Evolutionary conservation across 2,888 invertebrate genomes (phyloP), one percentile per base, ranked within the genome.

Genomic region (Nomada ruficornis): DNA sequence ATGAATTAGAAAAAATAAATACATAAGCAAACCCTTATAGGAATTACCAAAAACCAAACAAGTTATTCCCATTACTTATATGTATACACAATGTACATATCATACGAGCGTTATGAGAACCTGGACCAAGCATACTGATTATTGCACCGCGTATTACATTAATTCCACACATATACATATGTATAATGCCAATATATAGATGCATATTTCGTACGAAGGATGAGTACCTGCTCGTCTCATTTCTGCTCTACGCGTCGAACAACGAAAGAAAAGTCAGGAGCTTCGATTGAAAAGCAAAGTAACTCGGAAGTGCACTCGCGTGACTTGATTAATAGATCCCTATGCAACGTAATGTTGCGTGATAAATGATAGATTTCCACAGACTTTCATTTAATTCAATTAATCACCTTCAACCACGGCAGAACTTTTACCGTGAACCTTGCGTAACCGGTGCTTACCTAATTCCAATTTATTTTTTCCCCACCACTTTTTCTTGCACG

Each of bases 331-430:
- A 70, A 79, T 79, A 79, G 80, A 47, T 59, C 59, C 23, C 57
- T n/a, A 42, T 29, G 18, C 18, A 52, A 54, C 44, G 50, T 10
- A 44, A 59, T 47, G 55, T 29, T 78, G 20, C 52, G 15, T 79
- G 79, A 80, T 65, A 55, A 80, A 80, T 80, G 80, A 79, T 65
- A 65, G 47, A 80, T 50, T 60, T 50, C 55, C 20, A 67, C 26
- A 36, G 59, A 65, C 70, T 80, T 55, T 80, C 71, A 15, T 79
- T 65, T 64, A 65, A 80, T 80, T 69, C 59, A 80, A 80, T 80
- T 63, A 72, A 72, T 72, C 64, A 80, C 26, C 64, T 23, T 71
- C 42, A 52, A 23, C 26, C 20, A 3, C 9, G 29, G n/a, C 13
- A 10, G 36, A 29, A 70, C 70, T 60, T 70, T 70, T 70, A 23